A percentile compares a stretch with the other conserved stretches of the same genome.
Conservation (phyloP, 2,888 invertebrate species). For the Himalopsyche kuldschensis region DNA sequence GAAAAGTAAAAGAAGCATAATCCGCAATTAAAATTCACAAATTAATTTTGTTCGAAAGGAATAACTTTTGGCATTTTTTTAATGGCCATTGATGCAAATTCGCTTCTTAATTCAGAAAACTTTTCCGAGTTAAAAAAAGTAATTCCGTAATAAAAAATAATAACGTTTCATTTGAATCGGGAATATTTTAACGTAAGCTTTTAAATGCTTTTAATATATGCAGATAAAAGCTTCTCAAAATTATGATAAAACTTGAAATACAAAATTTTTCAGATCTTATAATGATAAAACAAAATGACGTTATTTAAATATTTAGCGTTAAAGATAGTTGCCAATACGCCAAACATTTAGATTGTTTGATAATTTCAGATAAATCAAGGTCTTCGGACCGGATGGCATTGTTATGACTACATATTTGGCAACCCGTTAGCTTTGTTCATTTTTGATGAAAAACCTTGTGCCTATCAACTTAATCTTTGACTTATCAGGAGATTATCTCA, state of each 20-base stretch:
- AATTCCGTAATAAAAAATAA: not conserved
- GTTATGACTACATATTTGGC: no score
- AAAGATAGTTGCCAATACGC: no score
- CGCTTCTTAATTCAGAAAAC: not conserved
- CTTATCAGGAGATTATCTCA: no score
- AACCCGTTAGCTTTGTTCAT: no score
- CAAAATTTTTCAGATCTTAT: no score
- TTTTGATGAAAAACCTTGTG: no score
- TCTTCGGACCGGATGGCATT: no score
- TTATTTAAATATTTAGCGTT: no score
- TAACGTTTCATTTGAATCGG: not conserved
- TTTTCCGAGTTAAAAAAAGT: not conserved
- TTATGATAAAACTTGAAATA: not conserved
- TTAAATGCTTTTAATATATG: not conserved
- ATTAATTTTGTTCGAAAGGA: not conserved
- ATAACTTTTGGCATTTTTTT: not conserved
- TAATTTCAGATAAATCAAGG: no score
- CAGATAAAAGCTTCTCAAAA: not conserved
- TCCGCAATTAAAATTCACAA: not conserved
- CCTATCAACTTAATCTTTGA: no score
- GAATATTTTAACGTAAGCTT: not conserved
- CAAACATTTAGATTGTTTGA: no score
- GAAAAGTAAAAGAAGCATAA: not conserved
- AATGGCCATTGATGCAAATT: not conserved
- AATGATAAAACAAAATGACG: no score